Percentiles rank a stretch among this genome's conserved stretches.
phyloP scores from a whole-genome alignment of 37 sponge, comb jelly and placozoan genomes.

The Trichoplax adhaerens region DNA sequence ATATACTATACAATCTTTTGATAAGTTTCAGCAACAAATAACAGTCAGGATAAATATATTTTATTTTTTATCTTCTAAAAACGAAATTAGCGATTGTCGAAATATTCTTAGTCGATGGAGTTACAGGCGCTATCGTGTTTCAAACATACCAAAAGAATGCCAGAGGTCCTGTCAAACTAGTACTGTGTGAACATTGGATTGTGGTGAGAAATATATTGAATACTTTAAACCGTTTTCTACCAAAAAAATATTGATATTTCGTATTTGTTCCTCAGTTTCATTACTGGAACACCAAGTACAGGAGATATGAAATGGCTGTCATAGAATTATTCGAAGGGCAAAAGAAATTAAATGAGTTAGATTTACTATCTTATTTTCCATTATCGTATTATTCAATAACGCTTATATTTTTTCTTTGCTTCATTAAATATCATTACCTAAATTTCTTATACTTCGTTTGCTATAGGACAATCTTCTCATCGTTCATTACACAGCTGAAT shows the following conservation, averaged over 20 bases:
- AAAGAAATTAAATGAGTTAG: not conserved
- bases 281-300: constrained; percentile 27
- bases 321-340: constrained; percentile 53
- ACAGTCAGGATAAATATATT: not conserved
- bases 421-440: not conserved
- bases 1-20: not conserved
- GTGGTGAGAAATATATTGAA: not conserved
- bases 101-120: constrained; percentile 61
- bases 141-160: constrained; percentile 51
- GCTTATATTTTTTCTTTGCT: constrained; percentile 1
- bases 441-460: not conserved
- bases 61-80: not conserved
- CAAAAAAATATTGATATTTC: not conserved
- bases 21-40: not conserved
- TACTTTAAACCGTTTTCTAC: constrained; percentile 1
- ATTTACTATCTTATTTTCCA: no score
- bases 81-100: constrained; percentile 16
- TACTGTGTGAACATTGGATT: constrained; percentile 85
- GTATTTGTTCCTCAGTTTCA: constrained; percentile 25
- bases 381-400: no score
- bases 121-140: constrained; percentile 59
- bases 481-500: constrained; percentile 27
- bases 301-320: constrained; percentile 53
- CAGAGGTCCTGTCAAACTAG: constrained; percentile 56
- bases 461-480: constrained; percentile 43